phyloP scores from a whole-genome alignment of 2,888 invertebrate genomes.

The Ferdinandea cuprea region DNA sequence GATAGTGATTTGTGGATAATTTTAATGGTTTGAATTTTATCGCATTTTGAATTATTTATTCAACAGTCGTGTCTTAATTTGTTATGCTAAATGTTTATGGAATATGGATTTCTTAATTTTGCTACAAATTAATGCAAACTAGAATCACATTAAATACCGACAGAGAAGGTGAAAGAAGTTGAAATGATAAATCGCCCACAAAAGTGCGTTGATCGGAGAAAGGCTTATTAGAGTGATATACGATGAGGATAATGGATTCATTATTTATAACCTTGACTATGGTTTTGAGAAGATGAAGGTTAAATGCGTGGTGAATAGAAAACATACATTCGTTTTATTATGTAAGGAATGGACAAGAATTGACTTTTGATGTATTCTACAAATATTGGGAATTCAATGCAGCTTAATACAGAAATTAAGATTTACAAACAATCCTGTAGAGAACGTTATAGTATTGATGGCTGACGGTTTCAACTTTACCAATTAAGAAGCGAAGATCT shows the following conservation, averaged over 20 bases:
- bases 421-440: too few relatives aligned
- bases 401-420: too few relatives aligned
- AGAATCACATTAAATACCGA: background rate
- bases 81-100: conserved; percentile 30
- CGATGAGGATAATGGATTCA: background rate
- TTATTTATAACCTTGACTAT: background rate
- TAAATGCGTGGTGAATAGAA: too few relatives aligned
- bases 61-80: conserved; percentile 7
- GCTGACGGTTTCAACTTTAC: too few relatives aligned
- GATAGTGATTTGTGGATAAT: conserved; percentile 13
- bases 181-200: background rate
- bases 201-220: background rate
- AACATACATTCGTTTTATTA: background rate
- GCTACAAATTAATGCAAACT: background rate
- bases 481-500: too few relatives aligned
- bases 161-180: background rate
- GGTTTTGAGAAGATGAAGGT: too few relatives aligned
- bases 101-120: conserved; percentile 12
- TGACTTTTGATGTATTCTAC: too few relatives aligned
- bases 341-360: too few relatives aligned
- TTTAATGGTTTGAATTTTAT: conserved; percentile 17
- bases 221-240: background rate
- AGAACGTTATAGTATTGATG: too few relatives aligned
- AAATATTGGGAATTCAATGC: too few relatives aligned
- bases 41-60: conserved; percentile 12